Base-by-base conservation (phyloP, 2,113 vertebrate species). In the Coryphaenoides rupestris region DNA sequence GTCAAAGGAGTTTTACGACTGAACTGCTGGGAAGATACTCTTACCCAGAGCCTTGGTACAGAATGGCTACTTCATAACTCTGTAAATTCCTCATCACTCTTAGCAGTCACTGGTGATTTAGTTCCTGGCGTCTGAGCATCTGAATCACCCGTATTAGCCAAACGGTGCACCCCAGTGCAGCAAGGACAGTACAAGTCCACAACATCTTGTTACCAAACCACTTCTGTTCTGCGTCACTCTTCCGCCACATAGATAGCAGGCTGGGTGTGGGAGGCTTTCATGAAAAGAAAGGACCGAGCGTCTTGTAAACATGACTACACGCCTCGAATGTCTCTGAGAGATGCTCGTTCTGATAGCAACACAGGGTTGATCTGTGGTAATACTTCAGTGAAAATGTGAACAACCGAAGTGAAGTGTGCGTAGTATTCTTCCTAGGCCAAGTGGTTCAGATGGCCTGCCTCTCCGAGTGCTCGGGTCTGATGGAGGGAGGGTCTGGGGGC, bases 401-500 rank as follows among this genome's bases (percentile, higher is more conserved):
- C 9, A 40, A 40, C 5, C 7, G 10, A n/a, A n/a, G n/a, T 10
- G 13, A 40, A 10, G 33, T 13, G 33, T 40, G 33, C 7, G 33
- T 40, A 12, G 33, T 2, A 1, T 40, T 40, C 33, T 12, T 10
- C 33, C 4, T 10, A 12, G 33, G 33, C 33, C 13, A 10, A 7
- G 33, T 40, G 33, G 33, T 40, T 88, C 75, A 83, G 73, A 78
- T 78, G 1, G 74, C 69, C 74, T 81, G 76, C 26, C 75, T 68
- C 76, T 84, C 80, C 65, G 75, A 84, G 55, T 79, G 89, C 56
- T 91, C 89, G 1, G 82, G 84, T 84, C 85, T 83, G 58, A 90
- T 82, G 79, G 88, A 72, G 78, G 65, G 79, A 21, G 2, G 86
- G 14, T 78, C 69, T 69, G 0, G 79, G 52, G 75, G 66, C 10